These are phyloP conservation scores for Caracal caracal DNA, from an alignment of 2,113 vertebrate species.

Conservation along the genomic window DNA sequence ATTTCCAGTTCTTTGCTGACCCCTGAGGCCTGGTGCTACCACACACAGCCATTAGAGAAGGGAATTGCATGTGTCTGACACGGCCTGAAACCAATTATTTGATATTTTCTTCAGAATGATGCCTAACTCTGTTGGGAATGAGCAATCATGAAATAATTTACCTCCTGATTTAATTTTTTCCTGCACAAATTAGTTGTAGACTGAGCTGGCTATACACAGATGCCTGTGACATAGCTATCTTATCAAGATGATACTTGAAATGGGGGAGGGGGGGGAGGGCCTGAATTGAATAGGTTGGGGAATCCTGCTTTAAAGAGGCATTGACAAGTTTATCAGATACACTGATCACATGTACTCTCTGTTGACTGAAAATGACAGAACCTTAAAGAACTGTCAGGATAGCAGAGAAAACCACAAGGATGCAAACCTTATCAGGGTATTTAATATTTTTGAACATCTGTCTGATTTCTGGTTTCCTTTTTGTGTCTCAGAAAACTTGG, in stretches of 20 bases:
- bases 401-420: constrained; percentile 77
- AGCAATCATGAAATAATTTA: constrained; percentile 99
- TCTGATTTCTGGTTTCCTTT: constrained; percentile 64
- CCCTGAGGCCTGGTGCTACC: constrained; percentile 93
- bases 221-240: constrained; percentile 84
- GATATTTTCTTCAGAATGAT: constrained; percentile 98
- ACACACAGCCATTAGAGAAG: constrained; percentile 95
- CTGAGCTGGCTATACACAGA: constrained; percentile 86
- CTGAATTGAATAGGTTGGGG: constrained; percentile 82
- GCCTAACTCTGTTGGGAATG: constrained; percentile 96
- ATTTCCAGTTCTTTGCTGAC: constrained; percentile 93
- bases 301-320: constrained; percentile 85
- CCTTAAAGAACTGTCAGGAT: constrained; percentile 83
- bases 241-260: constrained; percentile 88
- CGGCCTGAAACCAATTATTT: constrained; percentile 98
- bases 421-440: constrained; percentile 78
- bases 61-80: constrained; percentile 99
- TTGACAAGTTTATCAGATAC: constrained; percentile 91
- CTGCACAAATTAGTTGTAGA: constrained; percentile 91
- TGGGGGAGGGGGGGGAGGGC: constrained; percentile 76
- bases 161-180: constrained; percentile 99
- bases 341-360: constrained; percentile 84
- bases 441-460: constrained; percentile 79
- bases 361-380: constrained; percentile 87
- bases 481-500: constrained; percentile 48